These are phyloP conservation scores for Eucera pruinosa DNA, from an alignment of 2,888 invertebrate genomes.

Conservation along the genomic window DNA sequence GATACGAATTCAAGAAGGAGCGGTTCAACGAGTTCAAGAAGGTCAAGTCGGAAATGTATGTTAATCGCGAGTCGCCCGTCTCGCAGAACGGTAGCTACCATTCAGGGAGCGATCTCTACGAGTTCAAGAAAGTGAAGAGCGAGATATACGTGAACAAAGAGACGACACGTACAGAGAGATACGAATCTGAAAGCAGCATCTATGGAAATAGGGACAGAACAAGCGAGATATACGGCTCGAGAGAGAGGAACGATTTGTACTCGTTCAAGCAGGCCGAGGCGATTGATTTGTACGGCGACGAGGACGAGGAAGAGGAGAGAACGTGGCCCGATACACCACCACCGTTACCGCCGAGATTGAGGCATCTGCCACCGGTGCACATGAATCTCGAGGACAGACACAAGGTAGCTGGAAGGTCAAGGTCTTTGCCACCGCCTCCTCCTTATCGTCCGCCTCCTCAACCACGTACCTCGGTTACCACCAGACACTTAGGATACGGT, in stretches of 20 bases:
- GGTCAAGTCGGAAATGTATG: conserved; percentile 79
- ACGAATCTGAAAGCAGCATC: conserved; percentile 76
- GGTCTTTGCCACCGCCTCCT: conserved; percentile 82
- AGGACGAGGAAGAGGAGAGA: conserved; percentile 83
- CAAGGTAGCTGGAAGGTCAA: conserved; percentile 81
- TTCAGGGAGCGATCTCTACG: conserved; percentile 74
- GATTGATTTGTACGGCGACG: conserved; percentile 81
- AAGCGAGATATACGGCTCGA: conserved; percentile 77
- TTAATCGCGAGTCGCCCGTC: conserved; percentile 80
- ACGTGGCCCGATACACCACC: conserved; percentile 86
- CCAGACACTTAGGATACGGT: conserved; percentile 80
- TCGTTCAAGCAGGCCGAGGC: conserved; percentile 80
- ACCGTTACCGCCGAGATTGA: conserved; percentile 87
- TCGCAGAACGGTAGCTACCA: conserved; percentile 80
- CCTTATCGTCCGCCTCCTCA: conserved; percentile 83
- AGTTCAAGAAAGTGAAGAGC: conserved; percentile 80
- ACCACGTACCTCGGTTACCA: conserved; percentile 80
- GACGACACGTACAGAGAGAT: conserved; percentile 69
- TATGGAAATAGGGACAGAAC: conserved; percentile 78
- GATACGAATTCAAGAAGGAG: conserved; percentile 78
- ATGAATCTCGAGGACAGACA: conserved; percentile 87
- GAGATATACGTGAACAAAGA: conserved; percentile 78
- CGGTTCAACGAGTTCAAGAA: conserved; percentile 81
- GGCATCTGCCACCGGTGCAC: conserved; percentile 88
- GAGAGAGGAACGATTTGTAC: conserved; percentile 78